Percentiles rank a stretch among this genome's conserved stretches.
These are phyloP conservation scores for Tanytarsus gracilentus DNA, from an alignment of 2,888 invertebrate genomes.

Conservation along the genomic window DNA sequence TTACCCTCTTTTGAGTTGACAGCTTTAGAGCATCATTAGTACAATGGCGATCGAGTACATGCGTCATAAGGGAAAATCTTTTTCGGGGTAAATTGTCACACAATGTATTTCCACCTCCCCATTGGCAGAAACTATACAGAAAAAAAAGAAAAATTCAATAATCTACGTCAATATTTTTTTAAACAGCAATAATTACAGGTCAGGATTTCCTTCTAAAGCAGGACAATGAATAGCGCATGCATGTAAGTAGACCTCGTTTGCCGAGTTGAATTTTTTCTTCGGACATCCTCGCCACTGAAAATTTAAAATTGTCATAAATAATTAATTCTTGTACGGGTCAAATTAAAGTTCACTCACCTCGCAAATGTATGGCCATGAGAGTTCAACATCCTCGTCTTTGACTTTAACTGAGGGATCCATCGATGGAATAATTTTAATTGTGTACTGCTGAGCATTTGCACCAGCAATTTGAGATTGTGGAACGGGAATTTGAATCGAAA, in stretches of 20 bases:
- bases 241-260: slow-evolving; percentile 77
- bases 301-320: no score
- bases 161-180: not conserved
- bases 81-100: slow-evolving; percentile 85
- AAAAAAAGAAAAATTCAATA: not conserved
- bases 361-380: slow-evolving; percentile 59
- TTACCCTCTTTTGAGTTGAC: slow-evolving; percentile 29
- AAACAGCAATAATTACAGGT: slow-evolving; percentile 44
- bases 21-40: slow-evolving; percentile 57
- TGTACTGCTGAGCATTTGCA: slow-evolving; percentile 13
- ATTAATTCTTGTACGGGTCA: no score
- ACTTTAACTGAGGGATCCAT: slow-evolving; percentile 28
- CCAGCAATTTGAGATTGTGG: slow-evolving; percentile 20
- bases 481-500: slow-evolving; percentile 24
- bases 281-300: slow-evolving; percentile 89
- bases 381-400: slow-evolving; percentile 36
- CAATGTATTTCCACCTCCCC: slow-evolving; percentile 56
- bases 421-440: slow-evolving; percentile 27
- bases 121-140: slow-evolving; percentile 56
- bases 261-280: slow-evolving; percentile 61
- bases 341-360: no score
- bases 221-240: slow-evolving; percentile 80
- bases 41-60: slow-evolving; percentile 91
- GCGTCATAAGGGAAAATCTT: slow-evolving; percentile 92
- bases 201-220: slow-evolving; percentile 43